Evolutionary conservation across 2,888 invertebrate species (phyloP), one percentile per base, ranked within the genome.

Genomic region (Caenorhabditis sinica): DNA sequence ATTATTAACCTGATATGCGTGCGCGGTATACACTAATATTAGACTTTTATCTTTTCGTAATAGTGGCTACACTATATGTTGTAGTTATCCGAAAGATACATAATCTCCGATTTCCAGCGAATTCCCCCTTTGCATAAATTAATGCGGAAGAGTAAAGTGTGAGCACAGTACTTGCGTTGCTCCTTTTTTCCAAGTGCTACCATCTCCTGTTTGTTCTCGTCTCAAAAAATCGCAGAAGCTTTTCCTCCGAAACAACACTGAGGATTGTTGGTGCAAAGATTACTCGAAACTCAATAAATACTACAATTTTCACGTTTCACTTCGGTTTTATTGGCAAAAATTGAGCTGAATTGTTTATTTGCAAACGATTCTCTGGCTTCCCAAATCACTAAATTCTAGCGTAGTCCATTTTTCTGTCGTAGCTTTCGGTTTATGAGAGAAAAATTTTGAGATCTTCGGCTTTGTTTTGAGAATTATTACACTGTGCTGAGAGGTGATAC

Each of bases 91-190:
- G 13, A 43, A 53, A 6, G 45, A 56, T 58, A 40, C 40, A 9
- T n/a, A 36, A 51, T 40, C 25, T 49, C 20, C 23, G 30, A 33
- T 61, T 30, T 40, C 53, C 40, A 65, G 40, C 53, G 63, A 17
- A 69, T 53, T 69, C 33, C 13, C 60, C n/a, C 40, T 11, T 51
- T 40, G 63, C 71, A 71, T 79, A 79, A 63, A 43, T 79, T 76
- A 30, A 45, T 56, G 36, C 56, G 76, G 66, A 60, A 68, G 8
- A 69, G 25, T 8, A 45, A 30, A 15, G 28, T 53, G n/a, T 45
- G 79, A 72, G 58, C 80, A 80, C 65, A 80, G 80, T 72, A 80
- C 80, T 72, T 80, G 72, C 66, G 53, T 28, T 66, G 71, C 71
- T 69, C 53, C 15, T 20, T 28, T 56, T 43, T 51, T 60, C 66